A percentile compares a stretch with the other conserved stretches of the same genome.
Conservation (phyloP, 2,113 vertebrate genomes). For the Eptesicus fuscus region DNA sequence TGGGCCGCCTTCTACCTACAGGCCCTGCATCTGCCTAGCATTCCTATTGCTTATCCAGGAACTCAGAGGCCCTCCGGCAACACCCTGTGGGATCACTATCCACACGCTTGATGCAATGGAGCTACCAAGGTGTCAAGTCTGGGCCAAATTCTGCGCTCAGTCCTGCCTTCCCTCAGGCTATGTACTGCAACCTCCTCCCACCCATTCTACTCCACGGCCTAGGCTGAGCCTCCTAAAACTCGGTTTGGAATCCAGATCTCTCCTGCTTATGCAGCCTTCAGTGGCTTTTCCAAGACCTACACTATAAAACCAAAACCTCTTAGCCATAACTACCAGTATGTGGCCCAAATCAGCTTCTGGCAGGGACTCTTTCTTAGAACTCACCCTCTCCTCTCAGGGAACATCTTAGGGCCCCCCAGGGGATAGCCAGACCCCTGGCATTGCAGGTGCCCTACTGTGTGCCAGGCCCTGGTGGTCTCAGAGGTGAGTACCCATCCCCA, state of each 20-base stretch:
- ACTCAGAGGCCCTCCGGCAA: not conserved
- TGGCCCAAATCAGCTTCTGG: fast-evolving
- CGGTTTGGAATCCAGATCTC: not conserved
- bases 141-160: not conserved
- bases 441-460: not conserved
- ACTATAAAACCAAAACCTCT: not conserved
- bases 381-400: not conserved
- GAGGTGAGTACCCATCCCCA: not conserved
- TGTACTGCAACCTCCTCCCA: not conserved
- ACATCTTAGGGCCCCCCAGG: not conserved
- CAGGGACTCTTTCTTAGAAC: not conserved
- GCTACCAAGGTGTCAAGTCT: too few species aligned
- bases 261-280: not conserved
- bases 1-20: not conserved
- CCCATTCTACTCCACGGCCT: fast-evolving
- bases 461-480: not conserved
- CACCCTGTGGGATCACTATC: not conserved
- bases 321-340: not conserved
- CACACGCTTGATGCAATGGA: not conserved
- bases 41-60: not conserved
- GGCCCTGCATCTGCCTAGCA: not conserved
- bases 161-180: not conserved
- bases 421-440: not conserved
- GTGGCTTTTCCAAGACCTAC: not conserved
- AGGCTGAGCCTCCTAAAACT: not conserved